phyloP scores from a whole-genome alignment of 2,797 vertebrate species.

The Philypnodon macrostomus region DNA sequence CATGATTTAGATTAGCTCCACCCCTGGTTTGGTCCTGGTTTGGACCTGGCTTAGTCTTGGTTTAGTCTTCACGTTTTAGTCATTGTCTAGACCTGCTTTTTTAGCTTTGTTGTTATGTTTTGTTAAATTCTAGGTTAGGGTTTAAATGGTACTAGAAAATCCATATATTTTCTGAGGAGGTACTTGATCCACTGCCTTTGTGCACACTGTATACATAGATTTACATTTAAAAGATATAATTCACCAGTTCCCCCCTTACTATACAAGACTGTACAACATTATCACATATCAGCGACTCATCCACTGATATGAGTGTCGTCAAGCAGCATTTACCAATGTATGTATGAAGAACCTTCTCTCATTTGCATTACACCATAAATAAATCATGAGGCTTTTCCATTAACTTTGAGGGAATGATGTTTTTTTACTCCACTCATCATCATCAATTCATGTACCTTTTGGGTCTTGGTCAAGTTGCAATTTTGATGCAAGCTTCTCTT shows the following conservation, averaged over 20 bases:
- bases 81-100: no score
- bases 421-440: conserved; percentile 14
- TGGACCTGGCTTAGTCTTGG: no score
- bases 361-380: conserved; percentile 11
- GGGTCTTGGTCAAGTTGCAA: conserved; percentile 30
- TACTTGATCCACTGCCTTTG: no score
- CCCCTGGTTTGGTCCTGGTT: no score
- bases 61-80: no score
- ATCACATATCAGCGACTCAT: conserved; percentile 27
- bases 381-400: conserved; percentile 24
- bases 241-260: conserved; percentile 33
- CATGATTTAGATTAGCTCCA: no score
- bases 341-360: conserved; percentile 17
- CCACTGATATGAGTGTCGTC: conserved; percentile 40
- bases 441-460: conserved; percentile 37
- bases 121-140: no score
- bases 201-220: conserved; percentile 27
- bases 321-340: conserved; percentile 10
- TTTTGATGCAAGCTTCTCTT: neutral
- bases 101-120: no score
- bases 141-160: no score
- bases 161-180: no score
- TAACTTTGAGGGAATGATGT: conserved; percentile 5
- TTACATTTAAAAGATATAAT: conserved; percentile 27
- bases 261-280: conserved; percentile 31